Evolutionary conservation across 2,888 invertebrate genomes (phyloP).

Genomic region (Stenotaenia linearis): DNA sequence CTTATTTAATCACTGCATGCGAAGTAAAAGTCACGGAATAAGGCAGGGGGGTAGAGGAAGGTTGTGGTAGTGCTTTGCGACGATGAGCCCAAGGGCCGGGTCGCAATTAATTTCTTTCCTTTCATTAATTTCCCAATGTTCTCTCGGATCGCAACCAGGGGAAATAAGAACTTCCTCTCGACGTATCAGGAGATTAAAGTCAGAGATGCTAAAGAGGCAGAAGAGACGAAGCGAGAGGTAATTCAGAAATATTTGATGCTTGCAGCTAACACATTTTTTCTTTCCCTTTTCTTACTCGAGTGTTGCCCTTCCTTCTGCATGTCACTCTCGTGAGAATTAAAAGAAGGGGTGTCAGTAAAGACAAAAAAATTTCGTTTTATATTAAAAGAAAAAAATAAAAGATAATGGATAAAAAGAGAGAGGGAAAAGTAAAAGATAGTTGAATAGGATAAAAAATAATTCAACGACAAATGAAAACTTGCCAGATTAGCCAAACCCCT

Average conservation of each 20-base stretch:
- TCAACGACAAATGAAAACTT: constrained; percentile 11
- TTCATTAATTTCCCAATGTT: constrained; percentile 19
- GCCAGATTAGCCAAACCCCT: constrained; percentile 2
- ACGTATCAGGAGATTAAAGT: constrained; percentile 19
- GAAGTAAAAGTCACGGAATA: constrained; percentile 12
- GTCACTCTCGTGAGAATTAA: constrained; percentile 13
- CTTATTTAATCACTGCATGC: constrained; percentile 14
- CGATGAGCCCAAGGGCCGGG: constrained; percentile 19
- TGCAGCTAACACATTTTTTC: constrained; percentile 5
- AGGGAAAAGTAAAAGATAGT: background rate
- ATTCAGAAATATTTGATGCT: constrained; percentile 19
- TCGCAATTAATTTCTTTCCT: constrained; percentile 19
- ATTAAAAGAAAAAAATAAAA: background rate
- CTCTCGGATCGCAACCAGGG: constrained; percentile 11
- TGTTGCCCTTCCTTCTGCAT: background rate
- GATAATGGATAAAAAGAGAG: background rate
- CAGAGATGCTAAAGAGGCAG: constrained; percentile 19
- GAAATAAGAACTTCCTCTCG: constrained; percentile 19
- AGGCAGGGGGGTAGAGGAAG: background rate
- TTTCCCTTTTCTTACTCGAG: background rate
- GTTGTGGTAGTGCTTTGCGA: background rate
- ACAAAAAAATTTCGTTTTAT: constrained; percentile 8
- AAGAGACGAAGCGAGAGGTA: constrained; percentile 19
- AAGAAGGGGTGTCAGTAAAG: constrained; percentile 19
- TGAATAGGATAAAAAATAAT: constrained; percentile 11